Evolutionary conservation across 2,888 invertebrate genomes (phyloP), one percentile per base, ranked within the genome.

Genomic region (Parelbella ahira): DNA sequence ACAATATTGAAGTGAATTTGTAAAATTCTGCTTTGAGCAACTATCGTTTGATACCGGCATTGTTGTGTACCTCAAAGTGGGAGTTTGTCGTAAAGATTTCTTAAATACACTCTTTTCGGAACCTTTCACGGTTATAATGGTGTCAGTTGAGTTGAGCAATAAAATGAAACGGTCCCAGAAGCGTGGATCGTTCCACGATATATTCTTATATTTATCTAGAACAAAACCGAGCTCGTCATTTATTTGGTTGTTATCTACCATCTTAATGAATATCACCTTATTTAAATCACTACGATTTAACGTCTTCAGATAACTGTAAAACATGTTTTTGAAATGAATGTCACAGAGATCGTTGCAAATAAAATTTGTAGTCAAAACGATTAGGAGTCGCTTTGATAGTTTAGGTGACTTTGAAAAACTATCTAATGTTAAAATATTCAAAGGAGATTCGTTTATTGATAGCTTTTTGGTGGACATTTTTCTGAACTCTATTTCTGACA

Each of bases 151-250:
- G 71, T 94, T 94, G 27, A 94, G 93, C 87, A 95, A 90, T 44
- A 93, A 90, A 67, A 93, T 89, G 49, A 96, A 89, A 72, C 93
- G 93, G 60, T 94, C 94, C 96, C 96, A 96, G 80, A 96, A 96
- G 50, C 93, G 89, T 36, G 92, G 91, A 65, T 95, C 95, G 51
- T 91, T 92, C 91, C 93, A 93, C 44, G 92, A 90, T 55, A 92
- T 89, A 60, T 91, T 91, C 37, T 90, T 90, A 84, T 93, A 90
- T 57, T 84, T 86, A 68, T 87, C 83, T 69, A 87, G 63, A 32
- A 84, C 60, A 53, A 77, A 80, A 71, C 84, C 71, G 9, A 87
- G 58, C 52, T 87, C 87, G 37, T 86, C 83, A 50, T 72, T 82
- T 56, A 87, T 79, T 68, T 86, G 83, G 62, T 80, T 82, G 60